A percentile compares a stretch with the other conserved stretches of the same genome.
These are phyloP conservation scores for Sebastes glaucus DNA, from an alignment of 2,797 vertebrate species.

Conservation along the genomic window DNA sequence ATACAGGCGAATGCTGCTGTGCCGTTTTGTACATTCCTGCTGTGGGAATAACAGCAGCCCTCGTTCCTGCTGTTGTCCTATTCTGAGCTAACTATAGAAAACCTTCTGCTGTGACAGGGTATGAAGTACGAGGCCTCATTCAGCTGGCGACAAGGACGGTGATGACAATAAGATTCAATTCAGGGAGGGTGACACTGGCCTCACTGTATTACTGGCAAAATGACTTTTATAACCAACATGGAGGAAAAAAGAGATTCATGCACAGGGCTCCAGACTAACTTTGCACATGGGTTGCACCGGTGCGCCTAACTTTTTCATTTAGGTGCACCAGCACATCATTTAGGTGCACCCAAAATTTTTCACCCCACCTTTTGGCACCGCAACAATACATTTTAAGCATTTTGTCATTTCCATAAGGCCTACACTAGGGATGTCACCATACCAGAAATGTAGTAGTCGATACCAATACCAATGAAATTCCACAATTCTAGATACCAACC, in stretches of 20 bases:
- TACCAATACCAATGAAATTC: too few species aligned
- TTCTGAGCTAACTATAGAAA: slow-evolving; percentile 47
- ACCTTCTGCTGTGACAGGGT: slow-evolving; percentile 13
- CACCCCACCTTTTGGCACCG: too few species aligned
- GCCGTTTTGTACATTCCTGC: slow-evolving; percentile 23
- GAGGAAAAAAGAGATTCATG: not conserved
- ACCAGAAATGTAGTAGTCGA: too few species aligned
- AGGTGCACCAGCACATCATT: too few species aligned
- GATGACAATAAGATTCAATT: slow-evolving; percentile 13
- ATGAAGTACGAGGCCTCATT: slow-evolving; percentile 3
- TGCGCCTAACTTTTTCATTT: too few species aligned
- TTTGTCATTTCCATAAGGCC: too few species aligned
- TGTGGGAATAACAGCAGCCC: slow-evolving; percentile 43
- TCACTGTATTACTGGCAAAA: not conserved
- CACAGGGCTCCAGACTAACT: not conserved
- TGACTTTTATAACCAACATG: not conserved
- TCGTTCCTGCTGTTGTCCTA: slow-evolving; percentile 23
- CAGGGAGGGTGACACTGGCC: not conserved
- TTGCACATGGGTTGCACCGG: too few species aligned
- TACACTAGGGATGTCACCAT: too few species aligned
- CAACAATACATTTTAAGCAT: too few species aligned
- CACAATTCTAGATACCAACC: too few species aligned
- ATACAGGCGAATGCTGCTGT: slow-evolving; percentile 7
- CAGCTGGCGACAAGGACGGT: slow-evolving; percentile 24
- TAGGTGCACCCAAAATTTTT: too few species aligned